Evolutionary conservation across 2,113 vertebrate species (phyloP), one percentile per base, ranked within the genome.

Genomic region (Piaya cayana): DNA sequence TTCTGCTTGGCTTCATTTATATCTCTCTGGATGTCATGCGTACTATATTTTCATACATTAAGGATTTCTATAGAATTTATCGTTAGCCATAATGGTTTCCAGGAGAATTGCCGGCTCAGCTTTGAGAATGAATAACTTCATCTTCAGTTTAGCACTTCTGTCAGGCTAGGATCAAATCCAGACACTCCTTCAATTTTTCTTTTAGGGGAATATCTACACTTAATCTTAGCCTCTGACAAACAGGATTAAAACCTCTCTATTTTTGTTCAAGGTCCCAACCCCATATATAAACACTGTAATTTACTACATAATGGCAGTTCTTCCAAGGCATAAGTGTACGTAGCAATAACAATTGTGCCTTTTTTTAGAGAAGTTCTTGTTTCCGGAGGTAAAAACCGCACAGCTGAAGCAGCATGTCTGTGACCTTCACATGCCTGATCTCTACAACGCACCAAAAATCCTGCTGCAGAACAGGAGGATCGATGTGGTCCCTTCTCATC

Each of bases 71-170:
- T 8, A 90, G 92, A 91, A 93, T 95, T 86, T 64, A 52, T 90
- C 84, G 39, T 62, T 26, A 83, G 50, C 63, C 64, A 14, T 95
- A 91, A 96, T 83, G 45, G 63, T 94, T 98, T 97, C 95, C 97
- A 97, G 89, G 95, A 93, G 85, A 94, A 95, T 91, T 2, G 22
- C 83, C 96, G 96, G 80, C 93, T 96, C 52, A 39, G 67, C 83
- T 94, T 79, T 58, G 92, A 82, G 56, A 94, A 47, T 56, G 36
- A 80, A 39, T 23, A 47, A 82, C 82, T 85, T 78, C 67, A 37
- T 86, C 94, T 77, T 81, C 59, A 84, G 55, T 81, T 95, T 81
- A 95, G 67, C 77, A 86, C 77, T 96, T 81, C 90, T 92, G 82
- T 92, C 96, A 93, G 36, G 34, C 85, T 81, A 91, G 77, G 93